Base-by-base conservation (phyloP, 2,113 vertebrate species). In the Plotosus lineatus region DNA sequence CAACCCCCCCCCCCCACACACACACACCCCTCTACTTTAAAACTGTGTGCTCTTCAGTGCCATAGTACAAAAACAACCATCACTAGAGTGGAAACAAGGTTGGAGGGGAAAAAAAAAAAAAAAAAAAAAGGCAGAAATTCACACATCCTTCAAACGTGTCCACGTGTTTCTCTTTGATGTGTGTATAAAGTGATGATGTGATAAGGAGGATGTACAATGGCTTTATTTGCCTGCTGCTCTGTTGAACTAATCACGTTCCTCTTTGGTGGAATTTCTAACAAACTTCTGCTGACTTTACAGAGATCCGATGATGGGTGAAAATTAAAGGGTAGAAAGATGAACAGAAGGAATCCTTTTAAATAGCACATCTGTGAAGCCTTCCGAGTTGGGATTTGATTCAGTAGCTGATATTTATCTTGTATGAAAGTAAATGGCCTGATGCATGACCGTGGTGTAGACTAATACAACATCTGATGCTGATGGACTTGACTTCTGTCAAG, bases 101-200 rank as follows among this genome's bases (percentile, higher is more conserved):
- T 28, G 3, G 17, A 44, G 26, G 46, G 26, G n/a, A n/a, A n/a
- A n/a, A n/a, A n/a, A n/a, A n/a, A n/a, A n/a, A n/a, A n/a, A n/a
- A n/a, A n/a, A n/a, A n/a, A n/a, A 75, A 75, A 55, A 19, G 0
- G 31, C 33, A 38, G 72, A 75, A 56, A 75, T 26, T 75, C 33
- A 40, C 50, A 55, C 28, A n/a, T 4, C 10, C 4, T 21, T 26
- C n/a, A 36, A 55, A 40, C 38, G 38, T 55, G 51, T 26, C 4
- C n/a, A 3, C 10, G 28, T 23, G 28, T 26, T 75, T 75, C 50
- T 33, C 40, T 21, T 55, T 38, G 21, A 21, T 0, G 68, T 31
- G 26, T 73, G 69, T 23, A 11, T 73, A 23, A 48, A 31, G n/a
- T 48, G 68, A 72, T 48, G 33, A 53, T 2, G 50, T 7, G 50